Conservation (phyloP, 2,113 vertebrate genomes). For the Zootoca vivipara region DNA sequence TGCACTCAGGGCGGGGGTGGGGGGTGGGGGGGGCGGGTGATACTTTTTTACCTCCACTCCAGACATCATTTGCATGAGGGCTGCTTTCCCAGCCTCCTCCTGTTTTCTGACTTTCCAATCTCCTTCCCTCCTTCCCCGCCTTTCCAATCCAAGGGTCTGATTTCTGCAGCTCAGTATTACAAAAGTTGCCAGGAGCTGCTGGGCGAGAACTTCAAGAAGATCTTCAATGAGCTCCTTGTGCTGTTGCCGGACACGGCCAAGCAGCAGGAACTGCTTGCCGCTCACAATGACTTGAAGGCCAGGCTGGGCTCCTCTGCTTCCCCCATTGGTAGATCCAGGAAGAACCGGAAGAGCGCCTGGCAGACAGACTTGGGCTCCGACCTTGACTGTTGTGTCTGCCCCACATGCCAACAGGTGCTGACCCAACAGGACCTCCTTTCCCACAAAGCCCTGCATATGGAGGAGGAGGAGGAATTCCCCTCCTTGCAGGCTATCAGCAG, state of each 20-base stretch:
- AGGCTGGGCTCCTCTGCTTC: slow-evolving; percentile 62
- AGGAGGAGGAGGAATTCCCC: slow-evolving; percentile 92
- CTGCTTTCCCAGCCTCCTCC: fast-evolving
- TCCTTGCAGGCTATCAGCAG: slow-evolving; percentile 93
- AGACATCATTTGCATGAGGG: background rate
- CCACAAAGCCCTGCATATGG: slow-evolving; percentile 89
- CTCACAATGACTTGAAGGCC: slow-evolving; percentile 83
- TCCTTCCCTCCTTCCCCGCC: background rate
- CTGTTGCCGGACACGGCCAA: slow-evolving; percentile 90
- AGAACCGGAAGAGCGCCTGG: slow-evolving; percentile 89
- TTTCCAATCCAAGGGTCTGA: slow-evolving; percentile 79
- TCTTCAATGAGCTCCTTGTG: slow-evolving; percentile 94
- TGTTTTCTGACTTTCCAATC: background rate
- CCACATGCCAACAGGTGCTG: slow-evolving; percentile 92
- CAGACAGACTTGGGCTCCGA: slow-evolving; percentile 74
- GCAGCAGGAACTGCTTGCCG: slow-evolving; percentile 94
- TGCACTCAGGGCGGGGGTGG: too few relatives aligned
- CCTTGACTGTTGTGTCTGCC: slow-evolving; percentile 91
- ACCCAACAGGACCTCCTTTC: slow-evolving; percentile 85
- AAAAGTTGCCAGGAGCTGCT: slow-evolving; percentile 85
- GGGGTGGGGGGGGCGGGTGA: too few relatives aligned
- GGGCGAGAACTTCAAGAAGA: slow-evolving; percentile 88
- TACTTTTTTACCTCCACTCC: background rate
- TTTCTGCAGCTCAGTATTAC: slow-evolving; percentile 92
- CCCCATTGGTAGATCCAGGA: slow-evolving; percentile 77